phyloP scores from a whole-genome alignment of 2,113 vertebrate genomes.

The Cynocephalus volans region DNA sequence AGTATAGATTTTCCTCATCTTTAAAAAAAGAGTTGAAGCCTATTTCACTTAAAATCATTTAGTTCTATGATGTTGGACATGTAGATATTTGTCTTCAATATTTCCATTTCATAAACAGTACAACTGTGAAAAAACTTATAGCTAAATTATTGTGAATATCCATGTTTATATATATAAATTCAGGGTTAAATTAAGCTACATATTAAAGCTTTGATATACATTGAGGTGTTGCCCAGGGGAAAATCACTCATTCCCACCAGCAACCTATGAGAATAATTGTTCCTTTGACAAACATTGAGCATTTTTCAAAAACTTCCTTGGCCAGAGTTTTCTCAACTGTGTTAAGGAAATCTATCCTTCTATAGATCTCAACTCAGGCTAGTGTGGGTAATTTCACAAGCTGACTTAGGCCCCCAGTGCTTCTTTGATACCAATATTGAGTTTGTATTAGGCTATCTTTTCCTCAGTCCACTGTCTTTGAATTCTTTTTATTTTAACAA shows the following conservation, averaged over 20 bases:
- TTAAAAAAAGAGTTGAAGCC: neutral
- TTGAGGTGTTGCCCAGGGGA: neutral
- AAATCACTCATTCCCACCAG: neutral
- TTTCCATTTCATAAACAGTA: neutral
- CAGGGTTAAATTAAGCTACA: neutral
- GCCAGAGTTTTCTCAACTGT: neutral
- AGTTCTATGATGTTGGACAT: neutral
- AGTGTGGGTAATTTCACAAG: neutral
- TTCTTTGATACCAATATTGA: neutral
- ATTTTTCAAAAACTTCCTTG: neutral
- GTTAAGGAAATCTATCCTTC: neutral
- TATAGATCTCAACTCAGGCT: neutral
- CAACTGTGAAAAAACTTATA: neutral
- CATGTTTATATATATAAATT: neutral
- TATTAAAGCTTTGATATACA: neutral
- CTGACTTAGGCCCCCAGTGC: neutral
- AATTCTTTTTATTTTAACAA: neutral
- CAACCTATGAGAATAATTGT: neutral
- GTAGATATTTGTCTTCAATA: neutral
- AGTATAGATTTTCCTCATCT: neutral
- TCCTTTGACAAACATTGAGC: neutral
- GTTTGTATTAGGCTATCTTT: neutral
- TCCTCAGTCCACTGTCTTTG: neutral
- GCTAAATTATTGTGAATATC: neutral
- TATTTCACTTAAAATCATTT: slow-evolving; percentile 9